Percentiles rank a stretch among this genome's conserved stretches.
Conservation (phyloP, 2,797 vertebrate genomes). For the Urocyon cinereoargenteus region DNA sequence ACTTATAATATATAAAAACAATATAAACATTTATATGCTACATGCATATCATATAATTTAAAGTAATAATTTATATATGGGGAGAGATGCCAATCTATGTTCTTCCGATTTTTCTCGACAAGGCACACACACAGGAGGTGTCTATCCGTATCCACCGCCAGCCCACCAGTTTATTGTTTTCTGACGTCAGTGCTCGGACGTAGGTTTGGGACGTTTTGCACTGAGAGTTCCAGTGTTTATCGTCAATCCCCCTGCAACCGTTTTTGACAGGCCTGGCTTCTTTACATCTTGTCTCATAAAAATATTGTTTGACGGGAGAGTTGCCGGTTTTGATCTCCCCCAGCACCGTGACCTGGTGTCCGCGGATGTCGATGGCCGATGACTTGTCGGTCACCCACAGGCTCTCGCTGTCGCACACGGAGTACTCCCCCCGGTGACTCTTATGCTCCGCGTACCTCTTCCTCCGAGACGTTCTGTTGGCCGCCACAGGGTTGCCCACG, state of each 20-base stretch:
- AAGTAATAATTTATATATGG: constrained; percentile 99
- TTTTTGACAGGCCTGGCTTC: constrained; percentile 91
- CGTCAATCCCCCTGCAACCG: constrained; percentile 97
- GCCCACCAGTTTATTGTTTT: constrained; percentile 91
- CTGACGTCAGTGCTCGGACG: constrained; percentile 95
- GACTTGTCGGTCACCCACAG: constrained; percentile 97
- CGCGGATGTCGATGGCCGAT: constrained; percentile 93
- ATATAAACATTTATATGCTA: constrained; percentile 99
- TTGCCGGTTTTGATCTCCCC: constrained; percentile 92
- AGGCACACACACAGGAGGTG: constrained; percentile 97
- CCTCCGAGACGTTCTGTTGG: constrained; percentile 93
- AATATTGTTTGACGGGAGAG: constrained; percentile 95
- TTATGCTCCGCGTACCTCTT: constrained; percentile 94
- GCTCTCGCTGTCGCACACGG: constrained; percentile 97
- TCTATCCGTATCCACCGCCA: constrained; percentile 99
- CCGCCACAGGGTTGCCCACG: constrained; percentile 84
- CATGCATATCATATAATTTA: constrained; percentile 99
- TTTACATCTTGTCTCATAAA: constrained; percentile 97
- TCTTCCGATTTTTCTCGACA: constrained; percentile 96
- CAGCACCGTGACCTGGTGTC: constrained; percentile 93
- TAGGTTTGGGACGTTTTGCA: constrained; percentile 98
- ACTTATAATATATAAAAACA: constrained; percentile 97
- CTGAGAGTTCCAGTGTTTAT: constrained; percentile 99
- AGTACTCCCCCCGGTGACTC: constrained; percentile 97
- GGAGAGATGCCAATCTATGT: constrained; percentile 89